Conservation (phyloP, 92 coral and sea anemone species). For the Parazoanthus atlanticus region DNA sequence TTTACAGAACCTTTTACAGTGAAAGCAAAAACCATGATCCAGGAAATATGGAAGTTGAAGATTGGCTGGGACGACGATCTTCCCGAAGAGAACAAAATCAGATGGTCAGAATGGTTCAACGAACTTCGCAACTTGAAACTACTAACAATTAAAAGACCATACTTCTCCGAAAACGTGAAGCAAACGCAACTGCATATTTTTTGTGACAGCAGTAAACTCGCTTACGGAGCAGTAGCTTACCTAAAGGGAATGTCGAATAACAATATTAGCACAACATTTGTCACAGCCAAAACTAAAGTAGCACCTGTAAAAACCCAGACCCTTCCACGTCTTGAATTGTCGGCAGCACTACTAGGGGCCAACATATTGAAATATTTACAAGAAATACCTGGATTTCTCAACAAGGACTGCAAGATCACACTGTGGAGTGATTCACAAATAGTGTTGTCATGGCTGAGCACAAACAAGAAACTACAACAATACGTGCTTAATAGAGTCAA, state of each 20-base stretch:
- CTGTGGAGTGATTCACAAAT: slow-evolving; percentile 42
- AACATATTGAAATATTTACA: slow-evolving; percentile 14
- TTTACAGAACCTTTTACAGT: slow-evolving; percentile 47
- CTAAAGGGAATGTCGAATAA: slow-evolving; percentile 38
- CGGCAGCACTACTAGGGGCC: slow-evolving; percentile 50
- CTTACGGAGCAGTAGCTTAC: slow-evolving; percentile 65
- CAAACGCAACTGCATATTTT: slow-evolving; percentile 52
- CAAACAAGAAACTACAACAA: slow-evolving; percentile 41
- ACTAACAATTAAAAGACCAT: slow-evolving; percentile 34
- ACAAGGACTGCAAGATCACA: background rate
- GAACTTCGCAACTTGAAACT: slow-evolving; percentile 29
- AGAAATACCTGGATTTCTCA: background rate
- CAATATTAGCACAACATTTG: slow-evolving; percentile 21
- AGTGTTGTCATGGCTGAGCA: slow-evolving; percentile 24
- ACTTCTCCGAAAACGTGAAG: slow-evolving; percentile 22
- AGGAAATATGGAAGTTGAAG: slow-evolving; percentile 45
- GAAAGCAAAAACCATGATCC: slow-evolving; percentile 46
- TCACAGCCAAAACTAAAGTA: slow-evolving; percentile 43
- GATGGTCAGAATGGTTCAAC: slow-evolving; percentile 34
- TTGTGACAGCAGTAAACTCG: slow-evolving; percentile 57
- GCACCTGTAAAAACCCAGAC: slow-evolving; percentile 53
- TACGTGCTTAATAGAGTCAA: slow-evolving; percentile 46
- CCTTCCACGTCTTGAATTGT: slow-evolving; percentile 31
- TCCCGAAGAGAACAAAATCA: slow-evolving; percentile 28
- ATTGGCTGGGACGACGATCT: slow-evolving; percentile 45